Percentiles rank a stretch among this genome's conserved stretches.
Conservation (phyloP, 2,797 vertebrate genomes). For the Amazona finschi region DNA sequence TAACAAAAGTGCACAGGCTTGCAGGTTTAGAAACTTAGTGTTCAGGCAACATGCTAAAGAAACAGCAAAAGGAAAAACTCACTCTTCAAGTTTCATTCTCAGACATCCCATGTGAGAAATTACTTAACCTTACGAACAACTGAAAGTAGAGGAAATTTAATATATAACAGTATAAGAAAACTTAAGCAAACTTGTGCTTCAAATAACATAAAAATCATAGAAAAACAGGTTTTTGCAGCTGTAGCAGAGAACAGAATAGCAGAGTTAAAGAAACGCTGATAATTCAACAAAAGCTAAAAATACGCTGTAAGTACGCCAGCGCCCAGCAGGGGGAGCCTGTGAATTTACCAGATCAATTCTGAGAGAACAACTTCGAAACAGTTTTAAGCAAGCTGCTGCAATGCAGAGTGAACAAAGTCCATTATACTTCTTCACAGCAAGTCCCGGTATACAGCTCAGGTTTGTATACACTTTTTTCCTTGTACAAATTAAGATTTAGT, state of each 20-base stretch:
- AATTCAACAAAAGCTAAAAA: neutral
- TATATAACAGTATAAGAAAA: neutral
- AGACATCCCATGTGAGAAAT: neutral
- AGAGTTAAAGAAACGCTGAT: neutral
- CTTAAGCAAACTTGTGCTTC: neutral
- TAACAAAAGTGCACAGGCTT: neutral
- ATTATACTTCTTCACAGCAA: neutral
- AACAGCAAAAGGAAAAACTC: neutral
- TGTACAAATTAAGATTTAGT: neutral
- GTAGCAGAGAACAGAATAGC: neutral
- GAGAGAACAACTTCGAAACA: neutral
- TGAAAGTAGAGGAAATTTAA: neutral
- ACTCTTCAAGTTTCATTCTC: neutral
- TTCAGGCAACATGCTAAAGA: neutral
- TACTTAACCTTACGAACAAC: neutral
- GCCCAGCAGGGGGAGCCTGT: neutral
- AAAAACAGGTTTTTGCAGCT: neutral
- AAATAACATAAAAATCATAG: neutral
- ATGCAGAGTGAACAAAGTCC: neutral
- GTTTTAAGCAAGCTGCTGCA: neutral
- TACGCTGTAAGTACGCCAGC: rapidly evolving
- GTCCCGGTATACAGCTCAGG: neutral
- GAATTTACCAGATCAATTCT: neutral
- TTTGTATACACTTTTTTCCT: neutral
- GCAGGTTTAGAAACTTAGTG: neutral